Evolutionary conservation across 1,140 invertebrate species (phyloP).

Genomic region (Littorina saxatilis): DNA sequence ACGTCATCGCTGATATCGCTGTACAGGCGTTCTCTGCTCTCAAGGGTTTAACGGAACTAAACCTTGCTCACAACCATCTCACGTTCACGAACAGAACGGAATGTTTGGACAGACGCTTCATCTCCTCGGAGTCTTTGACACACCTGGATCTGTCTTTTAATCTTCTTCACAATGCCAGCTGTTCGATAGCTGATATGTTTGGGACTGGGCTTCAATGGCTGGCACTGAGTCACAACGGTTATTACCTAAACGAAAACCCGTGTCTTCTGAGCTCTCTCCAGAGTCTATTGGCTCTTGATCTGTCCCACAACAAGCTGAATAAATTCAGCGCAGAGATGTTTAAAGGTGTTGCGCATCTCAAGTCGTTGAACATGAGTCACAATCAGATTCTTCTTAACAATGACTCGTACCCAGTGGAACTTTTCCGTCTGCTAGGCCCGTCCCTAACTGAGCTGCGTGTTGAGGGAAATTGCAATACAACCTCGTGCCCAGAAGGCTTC

Average conservation of each 20-base stretch:
- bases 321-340: not conserved
- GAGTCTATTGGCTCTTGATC: conserved; percentile 10
- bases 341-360: conserved; percentile 3
- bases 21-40: not conserved
- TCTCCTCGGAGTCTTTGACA: not conserved
- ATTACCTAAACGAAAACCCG: not conserved
- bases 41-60: not conserved
- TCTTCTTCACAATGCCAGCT: not conserved
- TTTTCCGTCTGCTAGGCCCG: not conserved
- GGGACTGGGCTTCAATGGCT: too few relatives aligned
- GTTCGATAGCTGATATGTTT: not conserved
- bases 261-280: not conserved
- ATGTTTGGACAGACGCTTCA: not conserved
- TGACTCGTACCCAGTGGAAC: not conserved
- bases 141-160: not conserved
- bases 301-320: conserved; percentile 34
- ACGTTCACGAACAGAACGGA: not conserved
- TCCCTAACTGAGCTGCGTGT: not conserved
- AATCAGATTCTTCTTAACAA: not conserved
- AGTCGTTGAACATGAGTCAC: not conserved
- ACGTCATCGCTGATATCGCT: not conserved
- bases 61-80: not conserved
- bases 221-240: too few relatives aligned
- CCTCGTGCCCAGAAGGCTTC: not conserved
- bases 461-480: not conserved